Conservation (phyloP, 2,888 invertebrate species). For the Ptilodon capucinus region DNA sequence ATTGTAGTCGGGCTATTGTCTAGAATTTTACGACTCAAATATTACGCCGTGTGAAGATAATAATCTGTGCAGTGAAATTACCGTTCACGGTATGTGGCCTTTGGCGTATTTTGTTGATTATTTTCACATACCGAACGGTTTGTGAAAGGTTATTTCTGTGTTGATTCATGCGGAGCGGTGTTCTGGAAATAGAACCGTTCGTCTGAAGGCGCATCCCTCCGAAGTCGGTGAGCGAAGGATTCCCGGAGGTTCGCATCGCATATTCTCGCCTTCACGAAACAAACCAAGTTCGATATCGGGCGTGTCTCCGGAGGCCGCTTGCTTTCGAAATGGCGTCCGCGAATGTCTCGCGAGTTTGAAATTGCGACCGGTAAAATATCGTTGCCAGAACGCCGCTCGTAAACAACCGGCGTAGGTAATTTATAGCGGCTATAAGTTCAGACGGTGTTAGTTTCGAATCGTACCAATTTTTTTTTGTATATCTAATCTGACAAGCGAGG, state of each 20-base stretch:
- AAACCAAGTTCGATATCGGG: conserved; percentile 50
- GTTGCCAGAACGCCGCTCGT: conserved; percentile 48
- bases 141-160: conserved; percentile 82
- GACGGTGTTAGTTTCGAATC: conserved; percentile 24
- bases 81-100: conserved; percentile 77
- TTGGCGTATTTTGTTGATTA: conserved; percentile 62
- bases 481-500: conserved; percentile 51
- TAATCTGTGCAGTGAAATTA: conserved; percentile 73
- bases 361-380: conserved; percentile 75
- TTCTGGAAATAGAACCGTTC: conserved; percentile 79
- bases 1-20: conserved; percentile 70
- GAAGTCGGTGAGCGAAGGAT: conserved; percentile 58
- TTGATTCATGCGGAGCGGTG: conserved; percentile 80
- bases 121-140: conserved; percentile 69
- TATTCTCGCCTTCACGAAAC: conserved; percentile 29
- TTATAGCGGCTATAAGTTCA: conserved; percentile 22
- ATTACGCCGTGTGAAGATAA: conserved; percentile 61
- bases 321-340: conserved; percentile 77
- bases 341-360: conserved; percentile 71
- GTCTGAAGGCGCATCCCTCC: conserved; percentile 73
- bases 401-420: conserved; percentile 40
- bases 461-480: conserved; percentile 27
- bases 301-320: conserved; percentile 64
- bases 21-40: conserved; percentile 61
- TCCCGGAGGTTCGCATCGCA: conserved; percentile 51